These are phyloP conservation scores for Leptoclinus maculatus DNA, from an alignment of 2,797 vertebrate genomes.

Conservation along the genomic window DNA sequence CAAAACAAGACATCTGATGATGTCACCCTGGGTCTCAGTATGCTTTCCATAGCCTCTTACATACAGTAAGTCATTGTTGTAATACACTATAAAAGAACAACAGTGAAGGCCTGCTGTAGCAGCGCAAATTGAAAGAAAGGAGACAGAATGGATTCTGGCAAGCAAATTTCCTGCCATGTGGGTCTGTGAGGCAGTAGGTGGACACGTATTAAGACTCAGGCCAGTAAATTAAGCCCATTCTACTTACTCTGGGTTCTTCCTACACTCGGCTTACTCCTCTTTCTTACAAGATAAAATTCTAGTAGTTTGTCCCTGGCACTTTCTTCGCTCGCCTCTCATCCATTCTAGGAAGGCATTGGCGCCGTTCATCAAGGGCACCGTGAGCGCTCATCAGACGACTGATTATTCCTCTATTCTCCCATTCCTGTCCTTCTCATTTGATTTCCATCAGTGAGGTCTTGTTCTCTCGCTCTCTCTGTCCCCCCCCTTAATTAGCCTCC, in stretches of 20 bases:
- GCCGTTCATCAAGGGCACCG: slow-evolving; percentile 70
- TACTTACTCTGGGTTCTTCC: slow-evolving; percentile 41
- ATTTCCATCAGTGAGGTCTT: slow-evolving; percentile 78
- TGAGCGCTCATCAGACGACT: slow-evolving; percentile 66
- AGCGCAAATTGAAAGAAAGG: slow-evolving; percentile 24
- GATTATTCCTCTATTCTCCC: slow-evolving; percentile 69
- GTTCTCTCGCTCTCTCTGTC: slow-evolving; percentile 62
- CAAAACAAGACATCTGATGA: not conserved
- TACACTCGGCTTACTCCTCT: slow-evolving; percentile 34
- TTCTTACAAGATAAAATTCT: slow-evolving; percentile 36
- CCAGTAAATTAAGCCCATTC: slow-evolving; percentile 50
- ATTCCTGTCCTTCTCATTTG: slow-evolving; percentile 73
- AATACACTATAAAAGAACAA: not conserved
- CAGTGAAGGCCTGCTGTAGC: not conserved
- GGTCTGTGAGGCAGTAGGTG: slow-evolving; percentile 18
- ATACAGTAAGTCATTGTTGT: not conserved
- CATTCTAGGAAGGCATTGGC: slow-evolving; percentile 46
- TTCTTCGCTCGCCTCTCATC: slow-evolving; percentile 40
- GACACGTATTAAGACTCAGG: slow-evolving; percentile 30
- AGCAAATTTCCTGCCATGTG: slow-evolving; percentile 35
- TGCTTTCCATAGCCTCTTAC: not conserved
- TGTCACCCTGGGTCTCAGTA: not conserved
- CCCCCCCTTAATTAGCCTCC: slow-evolving; percentile 77
- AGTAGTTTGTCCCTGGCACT: slow-evolving; percentile 50
- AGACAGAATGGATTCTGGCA: slow-evolving; percentile 29